Evolutionary conservation across 2,797 vertebrate genomes (phyloP).

Genomic region (Sebastes reedi): DNA sequence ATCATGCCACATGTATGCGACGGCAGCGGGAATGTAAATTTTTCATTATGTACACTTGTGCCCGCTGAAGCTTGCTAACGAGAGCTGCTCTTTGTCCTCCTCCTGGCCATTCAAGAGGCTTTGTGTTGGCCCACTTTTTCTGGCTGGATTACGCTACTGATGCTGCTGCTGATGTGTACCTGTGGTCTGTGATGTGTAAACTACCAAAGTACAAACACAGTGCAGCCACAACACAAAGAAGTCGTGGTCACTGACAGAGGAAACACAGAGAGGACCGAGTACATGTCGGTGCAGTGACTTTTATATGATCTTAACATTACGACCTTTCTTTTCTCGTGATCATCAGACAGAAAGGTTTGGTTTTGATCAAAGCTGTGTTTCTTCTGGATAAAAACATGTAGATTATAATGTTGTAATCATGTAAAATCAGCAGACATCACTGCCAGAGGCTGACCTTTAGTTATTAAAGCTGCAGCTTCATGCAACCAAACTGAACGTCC

Average conservation of each 20-base stretch:
- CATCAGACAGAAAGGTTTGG: no score
- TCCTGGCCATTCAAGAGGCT: slow-evolving; percentile 48
- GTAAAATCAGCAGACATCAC: background rate
- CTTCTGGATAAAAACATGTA: no score
- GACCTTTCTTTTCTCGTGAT: background rate
- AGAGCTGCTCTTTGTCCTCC: slow-evolving; percentile 66
- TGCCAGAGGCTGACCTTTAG: background rate
- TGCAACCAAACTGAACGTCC: background rate
- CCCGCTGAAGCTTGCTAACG: slow-evolving; percentile 61
- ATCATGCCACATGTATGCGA: slow-evolving; percentile 41
- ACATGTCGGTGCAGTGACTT: background rate
- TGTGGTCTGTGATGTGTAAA: slow-evolving; percentile 17
- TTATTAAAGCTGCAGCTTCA: background rate
- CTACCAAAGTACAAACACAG: background rate
- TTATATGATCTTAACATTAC: no score
- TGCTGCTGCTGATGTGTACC: slow-evolving; percentile 19
- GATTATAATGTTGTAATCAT: background rate
- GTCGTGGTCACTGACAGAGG: background rate
- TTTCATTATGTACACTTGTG: slow-evolving; percentile 61
- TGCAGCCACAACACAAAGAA: background rate
- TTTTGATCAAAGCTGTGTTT: no score
- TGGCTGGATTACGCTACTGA: background rate
- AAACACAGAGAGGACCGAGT: background rate
- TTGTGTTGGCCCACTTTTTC: slow-evolving; percentile 63
- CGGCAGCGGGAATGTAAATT: slow-evolving; percentile 56